phyloP scores from a whole-genome alignment of 2,888 invertebrate genomes.

The Drosophila nigricruria region DNA sequence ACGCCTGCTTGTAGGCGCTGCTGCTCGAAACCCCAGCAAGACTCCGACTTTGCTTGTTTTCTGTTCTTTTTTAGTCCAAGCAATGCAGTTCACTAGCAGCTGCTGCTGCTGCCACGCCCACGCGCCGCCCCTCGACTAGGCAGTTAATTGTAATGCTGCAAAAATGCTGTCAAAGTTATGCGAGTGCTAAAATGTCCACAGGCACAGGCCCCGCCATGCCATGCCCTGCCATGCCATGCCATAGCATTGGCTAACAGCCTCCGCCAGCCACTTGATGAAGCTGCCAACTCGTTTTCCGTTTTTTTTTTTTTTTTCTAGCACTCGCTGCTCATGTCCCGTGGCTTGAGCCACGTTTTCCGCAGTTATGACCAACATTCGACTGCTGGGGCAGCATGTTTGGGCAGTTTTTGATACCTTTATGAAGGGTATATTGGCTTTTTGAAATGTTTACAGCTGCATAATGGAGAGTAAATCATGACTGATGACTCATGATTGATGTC shows the following conservation, averaged over 20 bases:
- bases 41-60: constrained; percentile 14
- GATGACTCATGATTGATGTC: neutral
- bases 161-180: constrained; percentile 79
- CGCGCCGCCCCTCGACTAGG: constrained; percentile 33
- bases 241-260: constrained; percentile 2
- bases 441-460: neutral
- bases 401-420: neutral
- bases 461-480: neutral
- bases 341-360: constrained; percentile 18
- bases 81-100: constrained; percentile 8
- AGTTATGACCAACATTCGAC: constrained; percentile 46
- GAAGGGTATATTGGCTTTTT: neutral
- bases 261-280: constrained; percentile 40
- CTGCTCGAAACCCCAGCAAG: constrained; percentile 16
- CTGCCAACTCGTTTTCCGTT: constrained; percentile 14
- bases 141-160: constrained; percentile 79
- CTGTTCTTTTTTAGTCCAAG: neutral
- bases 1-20: constrained; percentile 61
- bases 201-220: constrained; percentile 38
- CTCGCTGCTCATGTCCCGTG: constrained; percentile 1
- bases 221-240: constrained; percentile 8
- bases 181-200: constrained; percentile 77
- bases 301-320: neutral
- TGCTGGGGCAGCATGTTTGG: constrained; percentile 29
- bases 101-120: constrained; percentile 5